Evolutionary conservation across 2,888 invertebrate species (phyloP).

Genomic region (Tinea trinotella): DNA sequence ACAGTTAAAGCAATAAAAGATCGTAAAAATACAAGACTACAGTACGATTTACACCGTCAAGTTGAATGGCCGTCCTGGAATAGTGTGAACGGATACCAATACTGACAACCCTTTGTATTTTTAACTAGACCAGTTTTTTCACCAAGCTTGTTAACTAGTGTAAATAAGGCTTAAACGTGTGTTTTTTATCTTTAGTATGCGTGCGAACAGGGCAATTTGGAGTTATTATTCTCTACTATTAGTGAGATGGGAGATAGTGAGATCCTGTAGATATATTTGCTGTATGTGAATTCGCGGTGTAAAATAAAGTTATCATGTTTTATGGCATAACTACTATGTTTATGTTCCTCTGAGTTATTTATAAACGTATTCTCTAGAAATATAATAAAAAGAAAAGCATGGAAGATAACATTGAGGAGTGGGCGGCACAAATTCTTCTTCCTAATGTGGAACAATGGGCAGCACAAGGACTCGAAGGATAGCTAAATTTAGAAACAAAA

Average conservation of each 20-base stretch:
- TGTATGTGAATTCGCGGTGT: background rate
- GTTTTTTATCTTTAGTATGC: background rate
- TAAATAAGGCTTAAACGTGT: background rate
- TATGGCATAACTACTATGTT: background rate
- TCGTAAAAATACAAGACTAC: background rate
- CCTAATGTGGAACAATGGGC: conserved; percentile 63
- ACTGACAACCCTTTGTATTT: too few relatives aligned
- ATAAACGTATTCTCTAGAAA: background rate
- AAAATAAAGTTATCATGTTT: background rate
- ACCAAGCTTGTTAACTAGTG: background rate
- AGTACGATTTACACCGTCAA: background rate
- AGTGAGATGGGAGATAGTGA: background rate
- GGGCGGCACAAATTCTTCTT: conserved; percentile 46
- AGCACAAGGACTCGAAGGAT: conserved; percentile 33
- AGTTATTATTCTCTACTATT: conserved; percentile 1
- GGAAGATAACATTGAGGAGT: conserved; percentile 8
- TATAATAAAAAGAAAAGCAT: too few relatives aligned
- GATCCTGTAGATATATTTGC: background rate
- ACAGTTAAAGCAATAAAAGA: background rate
- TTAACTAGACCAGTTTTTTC: too few relatives aligned
- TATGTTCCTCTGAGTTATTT: background rate
- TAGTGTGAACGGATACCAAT: background rate
- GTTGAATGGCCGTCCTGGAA: background rate
- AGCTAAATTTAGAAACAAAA: conserved; percentile 4
- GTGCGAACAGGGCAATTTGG: background rate